These are phyloP conservation scores for Leiothrix lutea DNA, from an alignment of 2,113 vertebrate species.

Conservation along the genomic window DNA sequence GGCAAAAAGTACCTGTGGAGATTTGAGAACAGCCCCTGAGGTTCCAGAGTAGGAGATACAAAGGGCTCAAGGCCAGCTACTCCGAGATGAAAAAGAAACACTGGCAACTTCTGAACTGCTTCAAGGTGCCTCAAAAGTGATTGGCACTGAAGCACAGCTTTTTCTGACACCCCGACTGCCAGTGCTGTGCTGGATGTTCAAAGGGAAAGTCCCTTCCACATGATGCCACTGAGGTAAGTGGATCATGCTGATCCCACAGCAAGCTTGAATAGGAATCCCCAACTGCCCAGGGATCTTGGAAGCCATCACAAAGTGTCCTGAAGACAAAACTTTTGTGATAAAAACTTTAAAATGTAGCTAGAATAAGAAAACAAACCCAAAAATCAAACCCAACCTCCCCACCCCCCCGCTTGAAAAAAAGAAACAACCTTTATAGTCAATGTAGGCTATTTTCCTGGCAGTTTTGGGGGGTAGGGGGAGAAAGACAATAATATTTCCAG, in stretches of 20 bases:
- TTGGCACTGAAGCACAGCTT: not conserved
- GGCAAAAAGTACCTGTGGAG: not conserved
- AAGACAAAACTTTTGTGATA: not conserved
- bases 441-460: not conserved
- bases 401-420: no score
- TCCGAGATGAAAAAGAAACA: not conserved
- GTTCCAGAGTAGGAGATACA: not conserved
- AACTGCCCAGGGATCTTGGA: not conserved
- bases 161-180: not conserved
- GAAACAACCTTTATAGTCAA: not conserved
- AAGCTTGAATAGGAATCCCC: not conserved
- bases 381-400: not conserved
- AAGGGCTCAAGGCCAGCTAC: not conserved
- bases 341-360: not conserved
- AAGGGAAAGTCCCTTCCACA: not conserved
- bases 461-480: not conserved
- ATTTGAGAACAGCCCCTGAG: no score
- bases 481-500: not conserved
- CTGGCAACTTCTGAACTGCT: not conserved
- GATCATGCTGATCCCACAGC: not conserved
- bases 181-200: not conserved
- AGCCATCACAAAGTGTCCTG: not conserved
- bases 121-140: not conserved
- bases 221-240: not conserved
- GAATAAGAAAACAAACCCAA: not conserved